phyloP scores from a whole-genome alignment of 92 coral and sea anemone genomes.

The Actinernus sp. region DNA sequence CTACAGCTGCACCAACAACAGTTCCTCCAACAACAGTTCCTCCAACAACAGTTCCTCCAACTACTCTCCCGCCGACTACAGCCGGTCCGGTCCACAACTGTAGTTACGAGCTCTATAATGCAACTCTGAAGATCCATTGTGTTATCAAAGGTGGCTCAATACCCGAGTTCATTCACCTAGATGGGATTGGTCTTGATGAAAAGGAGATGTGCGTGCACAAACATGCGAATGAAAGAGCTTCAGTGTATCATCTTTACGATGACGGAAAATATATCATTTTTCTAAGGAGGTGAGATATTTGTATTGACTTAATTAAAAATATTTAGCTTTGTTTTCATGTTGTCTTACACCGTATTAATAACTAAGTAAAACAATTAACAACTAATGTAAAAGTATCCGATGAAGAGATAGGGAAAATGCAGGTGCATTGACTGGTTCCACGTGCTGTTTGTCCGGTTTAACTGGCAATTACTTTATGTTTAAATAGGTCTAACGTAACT shows the following conservation, averaged over 20 bases:
- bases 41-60: slow-evolving; percentile 14
- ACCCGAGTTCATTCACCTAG: slow-evolving; percentile 54
- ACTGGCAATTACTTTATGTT: too few species aligned
- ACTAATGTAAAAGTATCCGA: too few species aligned
- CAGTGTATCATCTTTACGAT: slow-evolving; percentile 74
- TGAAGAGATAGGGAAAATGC: too few species aligned
- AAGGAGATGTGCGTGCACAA: slow-evolving; percentile 46
- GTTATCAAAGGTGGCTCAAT: slow-evolving; percentile 83
- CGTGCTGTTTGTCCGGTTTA: too few species aligned
- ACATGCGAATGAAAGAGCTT: slow-evolving; percentile 49
- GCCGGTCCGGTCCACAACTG: slow-evolving; percentile 40
- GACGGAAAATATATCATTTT: slow-evolving; percentile 66
- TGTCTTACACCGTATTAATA: too few species aligned
- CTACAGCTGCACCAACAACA: neutral
- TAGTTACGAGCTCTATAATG: slow-evolving; percentile 68
- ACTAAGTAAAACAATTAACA: too few species aligned
- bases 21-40: slow-evolving; percentile 10
- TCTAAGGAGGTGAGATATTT: slow-evolving; percentile 66
- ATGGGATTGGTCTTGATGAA: slow-evolving; percentile 60
- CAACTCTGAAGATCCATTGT: slow-evolving; percentile 64
- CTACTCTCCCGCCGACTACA: neutral
- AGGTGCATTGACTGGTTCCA: too few species aligned
- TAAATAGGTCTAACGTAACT: too few species aligned
- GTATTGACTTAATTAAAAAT: too few species aligned
- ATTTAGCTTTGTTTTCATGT: too few species aligned